These are phyloP conservation scores for Etia nguti DNA, from an alignment of 2,113 vertebrate genomes.

Conservation along the genomic window DNA sequence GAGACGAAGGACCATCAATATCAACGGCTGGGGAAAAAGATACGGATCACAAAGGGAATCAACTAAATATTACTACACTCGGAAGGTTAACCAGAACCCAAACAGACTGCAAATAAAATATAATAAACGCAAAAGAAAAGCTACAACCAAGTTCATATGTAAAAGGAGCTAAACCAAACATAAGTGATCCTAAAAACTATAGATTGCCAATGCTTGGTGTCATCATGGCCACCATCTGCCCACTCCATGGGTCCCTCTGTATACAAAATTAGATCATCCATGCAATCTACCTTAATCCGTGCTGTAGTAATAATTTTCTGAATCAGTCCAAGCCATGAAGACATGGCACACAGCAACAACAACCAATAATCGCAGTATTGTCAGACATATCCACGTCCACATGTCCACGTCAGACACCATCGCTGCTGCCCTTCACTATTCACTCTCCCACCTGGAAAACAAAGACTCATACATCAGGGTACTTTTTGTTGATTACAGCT, in stretches of 20 bases:
- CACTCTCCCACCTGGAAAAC: too few species aligned
- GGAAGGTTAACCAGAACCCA: background rate
- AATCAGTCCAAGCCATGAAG: background rate
- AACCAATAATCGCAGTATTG: background rate
- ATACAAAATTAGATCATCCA: background rate
- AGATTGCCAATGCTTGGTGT: background rate
- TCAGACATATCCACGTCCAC: too few species aligned
- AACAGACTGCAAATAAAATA: background rate
- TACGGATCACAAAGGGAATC: background rate
- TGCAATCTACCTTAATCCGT: background rate
- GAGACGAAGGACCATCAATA: background rate
- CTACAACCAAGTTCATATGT: background rate
- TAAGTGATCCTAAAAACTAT: background rate
- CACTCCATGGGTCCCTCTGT: background rate
- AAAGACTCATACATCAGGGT: too few species aligned
- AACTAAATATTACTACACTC: background rate
- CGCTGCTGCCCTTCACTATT: too few species aligned
- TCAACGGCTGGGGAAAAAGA: background rate
- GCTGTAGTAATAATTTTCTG: background rate
- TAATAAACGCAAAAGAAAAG: background rate
- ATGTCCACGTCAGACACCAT: too few species aligned
- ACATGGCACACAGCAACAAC: background rate
- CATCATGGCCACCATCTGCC: background rate
- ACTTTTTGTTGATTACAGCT: too few species aligned
- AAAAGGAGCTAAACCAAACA: background rate